These are phyloP conservation scores for Sebastes baramenuke DNA, from an alignment of 2,797 vertebrate species.

Conservation along the genomic window DNA sequence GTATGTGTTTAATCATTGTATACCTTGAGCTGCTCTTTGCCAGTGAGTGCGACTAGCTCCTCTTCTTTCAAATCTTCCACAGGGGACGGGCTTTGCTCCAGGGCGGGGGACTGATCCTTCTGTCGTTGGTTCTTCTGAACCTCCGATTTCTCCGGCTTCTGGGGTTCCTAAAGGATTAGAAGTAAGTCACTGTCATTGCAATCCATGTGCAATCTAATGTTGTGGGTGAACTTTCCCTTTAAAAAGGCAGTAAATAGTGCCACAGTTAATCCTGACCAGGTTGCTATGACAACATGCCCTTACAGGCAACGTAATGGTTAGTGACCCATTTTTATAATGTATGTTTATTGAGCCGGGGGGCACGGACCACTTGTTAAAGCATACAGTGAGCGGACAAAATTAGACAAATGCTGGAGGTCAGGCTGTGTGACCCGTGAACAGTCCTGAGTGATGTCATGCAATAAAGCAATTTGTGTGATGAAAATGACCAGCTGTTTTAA, in stretches of 20 bases:
- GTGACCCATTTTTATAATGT: conserved; percentile 81
- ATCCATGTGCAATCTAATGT: neutral
- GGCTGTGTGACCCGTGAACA: neutral
- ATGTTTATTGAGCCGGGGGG: conserved; percentile 54
- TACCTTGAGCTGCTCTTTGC: conserved; percentile 83
- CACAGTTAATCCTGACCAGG: conserved; percentile 63
- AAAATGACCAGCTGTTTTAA: neutral
- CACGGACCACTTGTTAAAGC: conserved; percentile 48
- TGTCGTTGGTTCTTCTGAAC: conserved; percentile 44
- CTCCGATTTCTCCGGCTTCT: conserved; percentile 30
- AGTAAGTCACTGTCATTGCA: neutral
- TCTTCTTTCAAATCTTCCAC: conserved; percentile 70
- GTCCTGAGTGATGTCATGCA: neutral
- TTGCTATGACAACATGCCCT: conserved; percentile 79
- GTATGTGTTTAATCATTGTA: neutral
- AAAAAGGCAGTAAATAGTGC: conserved; percentile 42
- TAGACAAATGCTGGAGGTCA: conserved; percentile 33
- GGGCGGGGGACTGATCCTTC: conserved; percentile 47
- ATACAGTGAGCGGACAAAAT: conserved; percentile 32
- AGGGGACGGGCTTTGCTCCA: conserved; percentile 60
- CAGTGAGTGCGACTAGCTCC: conserved; percentile 68
- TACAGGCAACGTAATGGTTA: conserved; percentile 72
- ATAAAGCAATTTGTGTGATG: neutral
- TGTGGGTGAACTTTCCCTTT: conserved; percentile 22
- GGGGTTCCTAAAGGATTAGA: conserved; percentile 52